A percentile compares a stretch with the other conserved stretches of the same genome.
Conservation (phyloP, 2,797 vertebrate species). For the Rhincodon typus region DNA sequence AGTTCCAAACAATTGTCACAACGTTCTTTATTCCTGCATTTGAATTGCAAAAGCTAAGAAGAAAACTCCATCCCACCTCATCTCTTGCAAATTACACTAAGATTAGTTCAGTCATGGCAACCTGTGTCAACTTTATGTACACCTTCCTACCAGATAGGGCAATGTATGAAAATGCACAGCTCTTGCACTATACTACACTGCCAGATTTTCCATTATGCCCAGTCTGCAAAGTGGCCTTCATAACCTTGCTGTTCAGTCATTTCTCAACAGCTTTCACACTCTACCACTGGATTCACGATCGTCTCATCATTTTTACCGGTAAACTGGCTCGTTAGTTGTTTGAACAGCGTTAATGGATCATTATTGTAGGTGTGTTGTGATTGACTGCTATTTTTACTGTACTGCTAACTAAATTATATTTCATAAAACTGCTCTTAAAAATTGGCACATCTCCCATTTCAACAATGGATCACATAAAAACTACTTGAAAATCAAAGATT, state of each 20-base stretch:
- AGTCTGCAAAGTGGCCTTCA: not conserved
- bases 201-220: conserved; percentile 6
- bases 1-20: too few species aligned
- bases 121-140: not conserved
- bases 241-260: conserved; percentile 6
- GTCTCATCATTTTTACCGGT: not conserved
- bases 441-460: not conserved
- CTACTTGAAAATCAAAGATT: conserved; percentile 16
- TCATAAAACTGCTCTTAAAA: conserved; percentile 2
- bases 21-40: too few species aligned
- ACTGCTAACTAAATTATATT: not conserved
- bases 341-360: conserved; percentile 14
- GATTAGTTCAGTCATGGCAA: not conserved
- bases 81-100: not conserved
- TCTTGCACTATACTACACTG: not conserved
- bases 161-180: not conserved
- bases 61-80: too few species aligned
- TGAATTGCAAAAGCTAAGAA: too few species aligned
- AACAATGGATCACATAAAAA: conserved; percentile 11
- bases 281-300: not conserved
- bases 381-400: not conserved
- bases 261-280: not conserved
- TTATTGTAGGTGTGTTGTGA: conserved; percentile 12
- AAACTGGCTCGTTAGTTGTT: not conserved
- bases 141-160: not conserved